phyloP scores from a whole-genome alignment of 2,888 invertebrate species.

The Eupithecia tripunctaria region DNA sequence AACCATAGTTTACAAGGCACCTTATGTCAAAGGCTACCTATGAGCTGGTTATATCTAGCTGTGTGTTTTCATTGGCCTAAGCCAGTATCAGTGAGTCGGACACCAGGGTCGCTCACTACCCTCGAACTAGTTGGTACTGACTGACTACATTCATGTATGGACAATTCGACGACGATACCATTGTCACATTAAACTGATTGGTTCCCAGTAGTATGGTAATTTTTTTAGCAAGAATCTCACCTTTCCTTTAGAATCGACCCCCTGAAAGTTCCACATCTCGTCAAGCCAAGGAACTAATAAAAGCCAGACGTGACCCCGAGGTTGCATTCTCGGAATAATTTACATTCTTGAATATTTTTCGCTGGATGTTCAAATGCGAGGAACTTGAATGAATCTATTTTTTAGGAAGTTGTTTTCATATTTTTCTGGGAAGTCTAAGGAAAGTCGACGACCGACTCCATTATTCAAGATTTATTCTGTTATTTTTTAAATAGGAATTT shows the following conservation, averaged over 20 bases:
- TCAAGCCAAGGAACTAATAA: slow-evolving; percentile 58
- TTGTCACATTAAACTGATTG: neutral
- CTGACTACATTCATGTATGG: too few relatives aligned
- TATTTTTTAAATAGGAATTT: neutral
- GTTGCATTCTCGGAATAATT: slow-evolving; percentile 45
- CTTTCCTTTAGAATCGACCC: neutral
- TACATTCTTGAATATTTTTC: slow-evolving; percentile 52
- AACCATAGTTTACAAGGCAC: too few relatives aligned
- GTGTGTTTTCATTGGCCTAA: too few relatives aligned
- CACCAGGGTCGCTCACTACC: too few relatives aligned
- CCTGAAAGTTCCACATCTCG: slow-evolving; percentile 47
- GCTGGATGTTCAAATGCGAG: slow-evolving; percentile 12
- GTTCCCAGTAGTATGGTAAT: neutral
- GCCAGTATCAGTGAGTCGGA: too few relatives aligned
- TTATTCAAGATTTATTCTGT: neutral
- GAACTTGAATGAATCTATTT: slow-evolving; percentile 8
- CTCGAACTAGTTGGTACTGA: too few relatives aligned
- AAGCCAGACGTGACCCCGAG: slow-evolving; percentile 59
- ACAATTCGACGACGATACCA: too few relatives aligned
- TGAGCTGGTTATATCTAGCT: too few relatives aligned
- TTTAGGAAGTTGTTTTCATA: neutral
- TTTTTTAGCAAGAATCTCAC: neutral
- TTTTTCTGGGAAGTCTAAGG: neutral
- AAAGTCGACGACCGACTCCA: too few relatives aligned
- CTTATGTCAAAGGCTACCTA: too few relatives aligned